Base-by-base conservation (phyloP, 2,888 invertebrate species). In the Apotomis turbidana region DNA sequence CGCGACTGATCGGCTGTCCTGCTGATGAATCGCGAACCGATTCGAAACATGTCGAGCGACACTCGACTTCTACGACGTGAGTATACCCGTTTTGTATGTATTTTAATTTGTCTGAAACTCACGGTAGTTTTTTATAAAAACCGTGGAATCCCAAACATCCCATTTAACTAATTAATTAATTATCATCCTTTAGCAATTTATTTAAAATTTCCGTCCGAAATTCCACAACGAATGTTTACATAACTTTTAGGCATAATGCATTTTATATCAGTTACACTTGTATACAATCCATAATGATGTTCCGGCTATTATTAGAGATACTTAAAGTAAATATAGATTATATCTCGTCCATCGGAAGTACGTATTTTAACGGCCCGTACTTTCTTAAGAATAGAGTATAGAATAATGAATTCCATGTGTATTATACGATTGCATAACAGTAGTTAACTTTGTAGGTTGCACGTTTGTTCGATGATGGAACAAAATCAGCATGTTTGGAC, bases 271-370 rank as follows among this genome's bases (percentile, higher is more conserved):
- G 62, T 68, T 71, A 67, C 71, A 71, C 67, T 57, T 57, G 62
- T 68, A 67, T 41, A 52, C 54, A 52, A 52, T 44, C 61, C 44
- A 57, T 71, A 62, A 67, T 58, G 51, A 62, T 71, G 57, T 62
- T 58, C 66, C 55, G 57, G 27, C 64, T 61, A 68, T 68, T 58
- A 67, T 36, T 44, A 62, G 61, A 41, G 36, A 13, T 51, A 44
- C 71, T 71, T 68, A 62, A 61, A 52, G 36, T 68, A 68, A 68
- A 71, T 68, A 68, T 71, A 71, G 67, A 62, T 64, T 63, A 58
- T 49, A 38, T 55, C 36, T 46, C 46, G 8, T 8, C 6, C 41
- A 15, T 27, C 12, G 27, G 54, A 41, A 44, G 9, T 57, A 44
- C 46, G 44, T 46, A 12, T 27, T 46, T 6, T 9, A 36, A 57